Base-by-base conservation (phyloP, 1,140 invertebrate species). In the Drosophila bocqueti region DNA sequence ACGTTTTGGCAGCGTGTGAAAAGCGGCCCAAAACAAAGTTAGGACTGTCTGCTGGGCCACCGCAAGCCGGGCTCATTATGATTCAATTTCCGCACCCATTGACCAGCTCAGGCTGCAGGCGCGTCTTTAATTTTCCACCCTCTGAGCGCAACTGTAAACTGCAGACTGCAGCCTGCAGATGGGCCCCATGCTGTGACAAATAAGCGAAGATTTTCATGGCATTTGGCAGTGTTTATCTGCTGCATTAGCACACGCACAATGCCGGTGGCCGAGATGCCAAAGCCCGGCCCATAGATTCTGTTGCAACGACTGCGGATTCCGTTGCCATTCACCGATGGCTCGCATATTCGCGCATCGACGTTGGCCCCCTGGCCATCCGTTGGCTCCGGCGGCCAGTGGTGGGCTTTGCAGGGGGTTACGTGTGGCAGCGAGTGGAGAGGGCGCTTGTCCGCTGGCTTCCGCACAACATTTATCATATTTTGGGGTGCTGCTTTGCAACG, bases 391-490 rank as follows among this genome's bases (percentile, higher is more conserved):
- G 34, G 54, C 10, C 21, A n/a, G 15, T 45, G 11, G 24, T 11
- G 24, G 21, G 42, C 34, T 55, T 57, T 26, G 10, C 4, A 6
- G 9, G 31, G 21, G 24, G 18, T 29, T 42, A 45, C 21, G 64
- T 34, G 18, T 40, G 54, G 36, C 36, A 11, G n/a, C 11, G 15
- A 29, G 29, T 18, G 45, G 15, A 31, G 26, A n/a, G 52, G 55
- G 65, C 21, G 21, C 54, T 36, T 50, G 74, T 74, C 69, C 50
- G 49, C 49, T 43, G 62, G 62, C 74, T 90, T 89, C 81, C 84
- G 85, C 73, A 90, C 81, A 90, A 85, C 85, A 89, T 89, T 89
- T 90, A 89, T 89, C 85, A 89, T 90, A 90, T 89, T 90, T 81
- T 21, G 69, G 65, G 50, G 59, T 60, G 40, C 45, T 45, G 61